A percentile compares a stretch with the other conserved stretches of the same genome.
Conservation (phyloP, 2,113 vertebrate genomes). For the Fulmarus glacialis region DNA sequence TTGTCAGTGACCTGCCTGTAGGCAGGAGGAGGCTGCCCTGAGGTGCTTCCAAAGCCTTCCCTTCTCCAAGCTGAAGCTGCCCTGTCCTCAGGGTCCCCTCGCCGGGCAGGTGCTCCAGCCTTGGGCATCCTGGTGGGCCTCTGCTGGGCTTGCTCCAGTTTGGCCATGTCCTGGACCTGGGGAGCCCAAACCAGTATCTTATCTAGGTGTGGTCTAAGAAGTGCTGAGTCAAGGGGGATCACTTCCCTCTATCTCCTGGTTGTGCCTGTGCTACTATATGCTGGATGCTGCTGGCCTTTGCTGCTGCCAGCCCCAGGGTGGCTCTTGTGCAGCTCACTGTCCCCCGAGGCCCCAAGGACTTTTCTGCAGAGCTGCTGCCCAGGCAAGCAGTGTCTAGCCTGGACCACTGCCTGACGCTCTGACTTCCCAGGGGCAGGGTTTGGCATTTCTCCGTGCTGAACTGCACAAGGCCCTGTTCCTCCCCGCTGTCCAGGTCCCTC, state of each 20-base stretch:
- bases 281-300: background rate
- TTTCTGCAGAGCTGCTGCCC: background rate
- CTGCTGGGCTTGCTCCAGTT: background rate
- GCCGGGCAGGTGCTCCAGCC: background rate
- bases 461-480: background rate
- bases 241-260: background rate
- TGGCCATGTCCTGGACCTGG: background rate
- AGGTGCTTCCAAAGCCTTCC: background rate
- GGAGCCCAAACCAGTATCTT: background rate
- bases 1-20: background rate
- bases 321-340: background rate
- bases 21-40: background rate
- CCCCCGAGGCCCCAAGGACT: background rate
- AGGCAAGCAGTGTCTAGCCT: background rate
- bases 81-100: background rate
- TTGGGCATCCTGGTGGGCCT: background rate
- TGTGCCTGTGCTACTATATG: rapidly evolving
- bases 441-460: background rate
- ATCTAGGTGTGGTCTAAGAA: background rate
- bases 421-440: background rate
- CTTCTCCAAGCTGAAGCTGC: background rate
- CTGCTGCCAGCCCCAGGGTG: background rate
- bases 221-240: background rate
- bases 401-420: background rate
- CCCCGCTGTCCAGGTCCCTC: background rate